Evolutionary conservation across 53 echinoderm and acorn worm species (phyloP), one percentile per base, ranked within the genome.

Genomic region (Holothuria leucospilota): DNA sequence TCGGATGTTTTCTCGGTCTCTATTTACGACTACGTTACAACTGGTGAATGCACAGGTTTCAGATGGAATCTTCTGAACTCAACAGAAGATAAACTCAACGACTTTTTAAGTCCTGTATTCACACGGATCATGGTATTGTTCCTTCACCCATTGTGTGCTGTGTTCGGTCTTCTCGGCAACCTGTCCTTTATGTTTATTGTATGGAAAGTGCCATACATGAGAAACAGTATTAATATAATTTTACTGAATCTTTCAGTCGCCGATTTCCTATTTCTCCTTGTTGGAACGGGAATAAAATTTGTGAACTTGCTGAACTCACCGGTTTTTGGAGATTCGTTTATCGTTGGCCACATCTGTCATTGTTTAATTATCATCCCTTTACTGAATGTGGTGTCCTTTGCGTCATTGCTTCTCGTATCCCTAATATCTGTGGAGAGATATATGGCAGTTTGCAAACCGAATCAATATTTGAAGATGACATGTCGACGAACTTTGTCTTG

Each of bases 241-340:
- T 67, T 89, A 21, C 78, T 89, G 62, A 84, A 89, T 30, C 77
- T 89, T n/a, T 85, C 89, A 14, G 24, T 85, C 21, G 85, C 89
- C 30, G 89, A 89, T 62, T 74, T 59, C 23, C 28, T 89, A 38
- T 72, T 41, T 72, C 72, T 72, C 16, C n/a, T 72, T 3, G 72
- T 38, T 38, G 39, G 72, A 41, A 0, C 39, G 7, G 23, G 40
- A 72, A 49, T 41, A 20, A 72, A 72, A 46, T 18, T 40, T 18
- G 18, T 72, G 42, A 72, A 72, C 42, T 13, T 39, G 8, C n/a
- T 38, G 23, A 41, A 13, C n/a, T 72, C 72, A 14, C 72, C 49
- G 12, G 72, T 72, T 23, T 21, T 39, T 1, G 72, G 20, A 41
- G 72, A 72, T 72, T 41, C 34, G 10, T 72, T n/a, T 72, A 30